Base-by-base conservation (phyloP, 2,113 vertebrate genomes). In the Diadophis punctatus region DNA sequence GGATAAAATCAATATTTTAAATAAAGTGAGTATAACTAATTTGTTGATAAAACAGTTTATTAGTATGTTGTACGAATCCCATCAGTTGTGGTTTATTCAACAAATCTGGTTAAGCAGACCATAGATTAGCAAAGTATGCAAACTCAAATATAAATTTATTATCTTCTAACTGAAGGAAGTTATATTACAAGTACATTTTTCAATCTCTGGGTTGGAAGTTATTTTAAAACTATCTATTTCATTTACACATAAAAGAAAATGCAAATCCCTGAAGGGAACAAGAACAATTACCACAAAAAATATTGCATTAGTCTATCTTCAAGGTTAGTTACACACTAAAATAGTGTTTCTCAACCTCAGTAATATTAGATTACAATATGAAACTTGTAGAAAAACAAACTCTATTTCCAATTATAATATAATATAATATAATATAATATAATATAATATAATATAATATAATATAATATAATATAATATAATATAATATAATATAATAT, bases 251-350 rank as follows among this genome's bases (percentile, higher is more conserved):
- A 53, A 22, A 90, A 68, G 1, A 87, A 90, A 63, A 84, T 90
- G 68, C 53, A 90, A 68, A 25, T 18, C 6, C 88, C 60, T 90
- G 20, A 55, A 2, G 5, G 43, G 92, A 94, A 93, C 87, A 95
- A 95, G 91, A 93, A 93, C 88, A 95, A 95, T 25, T 0, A 51
- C 60, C 85, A 43, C 43, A 43, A 95, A 95, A 84, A n/a, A 3
- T 27, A 10, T 87, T 96, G 93, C 91, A 80, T 94, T 95, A 91
- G 94, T 93, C 90, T 95, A 93, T 95, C 95, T 95, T 93, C 90
- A 94, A 96, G 90, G 91, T 94, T 68, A 95, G 85, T 91, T 46
- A 95, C 94, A 87, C 63, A 56, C 93, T 89, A 2, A 92, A 87
- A 80, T 91, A 80, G 34, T 20, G 34, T 39, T 80, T 43, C 3